Evolutionary conservation across 2,797 vertebrate genomes (phyloP).

Genomic region (Molossus alvarezi): DNA sequence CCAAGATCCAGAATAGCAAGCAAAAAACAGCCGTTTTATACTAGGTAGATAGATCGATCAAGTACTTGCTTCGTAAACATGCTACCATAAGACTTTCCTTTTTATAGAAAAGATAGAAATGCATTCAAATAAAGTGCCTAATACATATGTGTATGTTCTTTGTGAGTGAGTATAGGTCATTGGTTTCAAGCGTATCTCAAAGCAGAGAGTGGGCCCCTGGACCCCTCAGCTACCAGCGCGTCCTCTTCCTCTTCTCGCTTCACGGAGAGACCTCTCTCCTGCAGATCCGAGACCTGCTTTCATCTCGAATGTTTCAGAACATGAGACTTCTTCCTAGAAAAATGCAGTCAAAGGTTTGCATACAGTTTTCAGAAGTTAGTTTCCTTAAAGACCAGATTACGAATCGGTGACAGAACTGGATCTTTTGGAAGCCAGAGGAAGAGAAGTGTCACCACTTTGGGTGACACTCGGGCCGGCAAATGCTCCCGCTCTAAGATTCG

Average conservation of each 20-base stretch:
- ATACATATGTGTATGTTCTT: neutral
- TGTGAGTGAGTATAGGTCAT: neutral
- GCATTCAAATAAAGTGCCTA: neutral
- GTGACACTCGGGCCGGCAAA: neutral
- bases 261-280: neutral
- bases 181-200: neutral
- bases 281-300: neutral
- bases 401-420: neutral
- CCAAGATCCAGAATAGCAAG: neutral
- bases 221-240: neutral
- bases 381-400: neutral
- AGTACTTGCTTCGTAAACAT: neutral
- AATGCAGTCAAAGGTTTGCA: neutral
- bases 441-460: neutral
- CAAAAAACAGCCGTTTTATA: neutral
- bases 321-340: neutral
- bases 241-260: neutral
- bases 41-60: neutral
- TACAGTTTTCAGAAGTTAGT: neutral
- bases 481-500: neutral
- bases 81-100: neutral
- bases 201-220: neutral
- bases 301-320: neutral
- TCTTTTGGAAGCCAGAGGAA: neutral
- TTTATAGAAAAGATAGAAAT: conserved; percentile 19